Percentiles rank a stretch among this genome's conserved stretches.
phyloP scores from a whole-genome alignment of 2,888 invertebrate genomes.

The Tachina lurida region DNA sequence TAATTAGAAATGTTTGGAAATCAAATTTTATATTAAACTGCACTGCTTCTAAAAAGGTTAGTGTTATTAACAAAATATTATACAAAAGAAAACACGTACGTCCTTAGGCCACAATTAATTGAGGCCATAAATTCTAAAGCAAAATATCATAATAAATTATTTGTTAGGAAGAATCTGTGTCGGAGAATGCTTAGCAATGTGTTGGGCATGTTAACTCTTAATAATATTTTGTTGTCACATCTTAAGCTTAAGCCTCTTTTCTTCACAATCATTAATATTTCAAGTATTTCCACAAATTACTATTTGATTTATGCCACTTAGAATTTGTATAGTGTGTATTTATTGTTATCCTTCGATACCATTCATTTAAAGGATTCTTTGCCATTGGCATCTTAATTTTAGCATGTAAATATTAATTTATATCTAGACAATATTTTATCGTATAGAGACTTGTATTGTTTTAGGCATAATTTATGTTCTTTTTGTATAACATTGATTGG shows the following conservation, averaged over 20 bases:
- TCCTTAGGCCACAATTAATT: not conserved
- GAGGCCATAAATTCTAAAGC: constrained; percentile 18
- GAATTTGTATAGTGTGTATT: not conserved
- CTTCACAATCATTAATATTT: not conserved
- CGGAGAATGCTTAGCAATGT: constrained; percentile 13
- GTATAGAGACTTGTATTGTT: constrained; percentile 3
- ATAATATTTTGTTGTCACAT: not conserved
- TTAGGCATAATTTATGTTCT: not conserved
- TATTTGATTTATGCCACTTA: constrained; percentile 29
- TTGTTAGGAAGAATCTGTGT: constrained; percentile 15
- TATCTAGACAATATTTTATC: not conserved
- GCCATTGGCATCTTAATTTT: constrained; percentile 20
- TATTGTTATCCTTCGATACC: not conserved
- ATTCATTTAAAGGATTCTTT: not conserved
- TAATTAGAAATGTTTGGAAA: too few relatives aligned
- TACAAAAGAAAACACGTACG: not conserved
- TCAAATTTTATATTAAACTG: too few relatives aligned
- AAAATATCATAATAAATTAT: not conserved
- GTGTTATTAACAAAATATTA: not conserved
- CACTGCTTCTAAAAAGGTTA: too few relatives aligned
- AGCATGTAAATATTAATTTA: constrained; percentile 3
- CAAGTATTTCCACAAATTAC: constrained; percentile 17
- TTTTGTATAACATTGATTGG: constrained; percentile 8
- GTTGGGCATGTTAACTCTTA: constrained; percentile 1
- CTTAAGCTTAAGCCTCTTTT: not conserved